Evolutionary conservation across 1,140 invertebrate genomes (phyloP).

Genomic region (Coboldia fuscipes): DNA sequence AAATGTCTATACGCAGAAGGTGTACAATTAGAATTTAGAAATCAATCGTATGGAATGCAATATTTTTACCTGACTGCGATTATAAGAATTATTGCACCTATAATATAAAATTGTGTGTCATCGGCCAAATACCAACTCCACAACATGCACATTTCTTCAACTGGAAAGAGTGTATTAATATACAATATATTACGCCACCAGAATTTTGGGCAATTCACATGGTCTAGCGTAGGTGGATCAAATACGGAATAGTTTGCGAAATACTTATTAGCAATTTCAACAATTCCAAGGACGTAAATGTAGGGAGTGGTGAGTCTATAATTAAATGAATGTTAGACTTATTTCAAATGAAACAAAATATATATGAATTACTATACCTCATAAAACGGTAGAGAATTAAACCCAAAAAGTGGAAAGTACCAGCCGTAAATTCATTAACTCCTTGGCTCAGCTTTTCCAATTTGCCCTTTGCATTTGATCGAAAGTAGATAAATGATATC

Average conservation of each 20-base stretch:
- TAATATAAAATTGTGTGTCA: conserved; percentile 64
- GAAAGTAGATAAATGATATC: conserved; percentile 65
- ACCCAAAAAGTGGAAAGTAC: conserved; percentile 52
- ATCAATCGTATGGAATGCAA: background rate
- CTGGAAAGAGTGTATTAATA: conserved; percentile 64
- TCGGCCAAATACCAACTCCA: conserved; percentile 81
- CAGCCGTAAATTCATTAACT: conserved; percentile 40
- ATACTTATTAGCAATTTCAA: conserved; percentile 61
- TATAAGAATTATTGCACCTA: conserved; percentile 56
- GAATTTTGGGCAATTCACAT: conserved; percentile 58
- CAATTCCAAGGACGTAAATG: conserved; percentile 57
- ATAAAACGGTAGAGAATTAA: conserved; percentile 56
- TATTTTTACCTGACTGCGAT: conserved; percentile 30
- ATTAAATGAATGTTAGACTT: conserved; percentile 2
- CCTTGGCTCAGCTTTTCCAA: conserved; percentile 50
- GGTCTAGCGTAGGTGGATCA: conserved; percentile 56
- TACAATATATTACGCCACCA: conserved; percentile 74
- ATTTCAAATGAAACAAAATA: background rate
- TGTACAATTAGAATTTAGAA: background rate
- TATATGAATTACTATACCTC: conserved; percentile 24
- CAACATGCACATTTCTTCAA: conserved; percentile 74
- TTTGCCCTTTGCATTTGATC: conserved; percentile 58
- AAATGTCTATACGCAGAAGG: conserved; percentile 40
- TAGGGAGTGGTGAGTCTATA: conserved; percentile 60
- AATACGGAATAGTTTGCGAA: conserved; percentile 60